phyloP scores from a whole-genome alignment of 2,888 invertebrate genomes.

The Nemapogon koenigi region DNA sequence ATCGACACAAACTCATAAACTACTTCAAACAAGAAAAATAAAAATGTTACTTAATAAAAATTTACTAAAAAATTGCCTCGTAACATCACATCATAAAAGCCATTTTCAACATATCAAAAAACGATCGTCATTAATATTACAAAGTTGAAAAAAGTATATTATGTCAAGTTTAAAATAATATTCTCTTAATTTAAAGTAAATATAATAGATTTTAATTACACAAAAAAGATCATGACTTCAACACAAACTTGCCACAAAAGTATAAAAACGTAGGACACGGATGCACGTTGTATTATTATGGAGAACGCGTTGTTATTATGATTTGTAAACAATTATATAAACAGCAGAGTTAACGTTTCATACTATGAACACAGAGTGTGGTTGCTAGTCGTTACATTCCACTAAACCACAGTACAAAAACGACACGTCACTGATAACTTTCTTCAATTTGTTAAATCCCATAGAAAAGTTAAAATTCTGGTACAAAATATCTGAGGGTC shows the following conservation, averaged over 20 bases:
- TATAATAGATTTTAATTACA: conserved; percentile 2
- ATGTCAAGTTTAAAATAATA: conserved; percentile 1
- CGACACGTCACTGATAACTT: too few relatives aligned
- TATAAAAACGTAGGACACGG: not conserved
- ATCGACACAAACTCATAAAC: conserved; percentile 1
- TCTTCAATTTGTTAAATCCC: too few relatives aligned
- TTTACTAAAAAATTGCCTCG: conserved; percentile 3
- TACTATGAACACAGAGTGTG: conserved; percentile 60
- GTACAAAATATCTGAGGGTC: too few relatives aligned
- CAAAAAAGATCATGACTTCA: conserved; percentile 4
- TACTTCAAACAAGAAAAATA: too few relatives aligned
- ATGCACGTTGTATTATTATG: conserved; percentile 33
- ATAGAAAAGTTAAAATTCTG: too few relatives aligned
- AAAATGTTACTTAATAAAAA: conserved; percentile 3
- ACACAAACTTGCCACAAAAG: conserved; percentile 10
- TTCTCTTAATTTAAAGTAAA: conserved; percentile 5
- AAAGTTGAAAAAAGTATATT: conserved; percentile 6
- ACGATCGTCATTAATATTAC: conserved; percentile 3
- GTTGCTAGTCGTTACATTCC: conserved; percentile 43
- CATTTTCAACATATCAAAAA: too few relatives aligned
- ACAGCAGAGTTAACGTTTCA: conserved; percentile 45
- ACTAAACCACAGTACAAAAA: conserved; percentile 44
- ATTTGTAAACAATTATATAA: conserved; percentile 29
- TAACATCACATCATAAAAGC: conserved; percentile 7
- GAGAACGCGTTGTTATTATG: conserved; percentile 48